Base-by-base conservation (phyloP, 2,797 vertebrate genomes). In the Labroides dimidiatus region DNA sequence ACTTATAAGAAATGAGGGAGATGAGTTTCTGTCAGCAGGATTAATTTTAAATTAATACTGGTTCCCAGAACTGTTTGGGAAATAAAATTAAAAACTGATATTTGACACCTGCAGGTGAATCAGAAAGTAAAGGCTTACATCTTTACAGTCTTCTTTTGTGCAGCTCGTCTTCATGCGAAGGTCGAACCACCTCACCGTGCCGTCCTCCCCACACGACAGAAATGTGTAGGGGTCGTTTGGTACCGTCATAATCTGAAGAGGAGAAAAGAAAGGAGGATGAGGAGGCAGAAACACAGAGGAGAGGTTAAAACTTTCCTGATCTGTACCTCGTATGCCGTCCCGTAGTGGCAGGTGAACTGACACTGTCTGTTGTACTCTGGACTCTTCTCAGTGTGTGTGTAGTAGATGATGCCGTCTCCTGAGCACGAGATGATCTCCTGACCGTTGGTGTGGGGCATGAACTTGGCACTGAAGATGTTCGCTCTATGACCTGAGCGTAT, bases 401-500 rank as follows among this genome's bases (percentile, higher is more conserved):
- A 99, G 94, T 95, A 99, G 91, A 99, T 98, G 19, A 99, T 96
- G 80, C 98, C 98, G 6, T 99, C 98, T 71, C 98, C 98, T 0
- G 98, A 99, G 89, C 98, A 99, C 62, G 98, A 99, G 70, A 99
- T 90, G 81, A 99, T 98, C 92, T 99, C 97, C 80, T 96, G 97
- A 85, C 99, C 96, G 73, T 95, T 98, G 51, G 97, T 99, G 87
- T 97, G 96, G 0, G 98, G 98, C 89, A 99, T 94, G 89, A 99
- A 99, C 86, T 99, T 99, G n/a, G 98, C 98, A 60, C 98, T 99
- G 92, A 99, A 99, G 91, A 99, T 99, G 79, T 99, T 99, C 62
- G 98, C 97, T 80, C 97, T 95, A 72, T 99, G 98, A 81, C 97
- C 97, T 62, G 98, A 99, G 69, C 96, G 96, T 90, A 99, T 99